Evolutionary conservation across 2,113 vertebrate genomes (phyloP).

Genomic region (Falco punctatus): DNA sequence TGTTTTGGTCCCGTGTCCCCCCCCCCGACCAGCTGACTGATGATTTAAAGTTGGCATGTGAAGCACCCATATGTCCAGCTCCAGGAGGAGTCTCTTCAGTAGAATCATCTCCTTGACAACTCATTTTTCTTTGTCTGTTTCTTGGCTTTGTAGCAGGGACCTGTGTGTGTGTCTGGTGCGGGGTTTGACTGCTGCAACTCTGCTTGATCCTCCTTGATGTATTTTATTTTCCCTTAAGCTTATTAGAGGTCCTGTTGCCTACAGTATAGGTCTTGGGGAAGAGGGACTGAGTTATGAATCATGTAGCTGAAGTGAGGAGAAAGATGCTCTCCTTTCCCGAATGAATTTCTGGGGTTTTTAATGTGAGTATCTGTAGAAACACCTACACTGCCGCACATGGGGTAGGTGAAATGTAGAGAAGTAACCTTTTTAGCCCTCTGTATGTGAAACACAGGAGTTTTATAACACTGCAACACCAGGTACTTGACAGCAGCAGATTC

Average conservation of each 20-base stretch:
- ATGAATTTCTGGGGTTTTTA: not conserved
- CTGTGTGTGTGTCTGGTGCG: not conserved
- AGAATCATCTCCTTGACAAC: constrained; percentile 60
- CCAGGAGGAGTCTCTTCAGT: constrained; percentile 64
- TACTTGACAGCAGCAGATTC: not conserved
- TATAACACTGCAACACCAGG: not conserved
- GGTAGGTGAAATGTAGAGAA: not conserved
- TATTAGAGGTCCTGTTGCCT: not conserved
- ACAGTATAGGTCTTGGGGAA: not conserved
- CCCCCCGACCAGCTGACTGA: not conserved
- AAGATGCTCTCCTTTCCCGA: not conserved
- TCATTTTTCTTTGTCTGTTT: constrained; percentile 71
- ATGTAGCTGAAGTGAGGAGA: not conserved
- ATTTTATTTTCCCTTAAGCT: constrained; percentile 24
- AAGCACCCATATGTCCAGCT: constrained; percentile 69
- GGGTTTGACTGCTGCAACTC: constrained; percentile 44
- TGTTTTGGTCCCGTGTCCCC: not conserved
- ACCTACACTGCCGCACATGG: not conserved
- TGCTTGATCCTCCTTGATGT: constrained; percentile 28
- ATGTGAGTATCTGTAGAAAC: not conserved
- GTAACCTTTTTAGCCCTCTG: not conserved
- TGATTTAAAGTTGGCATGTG: constrained; percentile 56
- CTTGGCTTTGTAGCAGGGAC: constrained; percentile 56
- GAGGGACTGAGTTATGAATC: not conserved
- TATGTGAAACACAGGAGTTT: not conserved